Conservation (phyloP, 2,888 invertebrate species). For the Drosophila dives region DNA sequence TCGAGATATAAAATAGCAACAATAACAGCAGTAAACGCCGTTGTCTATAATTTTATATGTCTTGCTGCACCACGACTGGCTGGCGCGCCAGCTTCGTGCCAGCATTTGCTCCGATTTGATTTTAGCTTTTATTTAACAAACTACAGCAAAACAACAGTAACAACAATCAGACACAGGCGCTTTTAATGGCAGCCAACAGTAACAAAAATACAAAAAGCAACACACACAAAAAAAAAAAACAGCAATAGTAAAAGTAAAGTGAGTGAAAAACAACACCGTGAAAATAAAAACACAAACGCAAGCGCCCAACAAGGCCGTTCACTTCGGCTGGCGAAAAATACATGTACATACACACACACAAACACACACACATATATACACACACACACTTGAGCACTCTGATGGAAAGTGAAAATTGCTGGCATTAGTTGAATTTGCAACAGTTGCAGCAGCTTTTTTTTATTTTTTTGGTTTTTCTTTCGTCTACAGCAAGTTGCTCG, state of each 20-base stretch:
- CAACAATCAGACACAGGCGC: conserved; percentile 40
- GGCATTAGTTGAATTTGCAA: conserved; percentile 58
- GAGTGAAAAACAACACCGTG: conserved; percentile 56
- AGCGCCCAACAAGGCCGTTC: conserved; percentile 82
- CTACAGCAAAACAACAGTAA: conserved; percentile 46
- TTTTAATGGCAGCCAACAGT: conserved; percentile 61
- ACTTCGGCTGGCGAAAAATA: conserved; percentile 66
- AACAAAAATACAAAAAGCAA: conserved; percentile 37
- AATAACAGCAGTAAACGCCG: conserved; percentile 53
- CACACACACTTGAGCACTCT: conserved; percentile 6
- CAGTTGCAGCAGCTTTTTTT: conserved; percentile 47
- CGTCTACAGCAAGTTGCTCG: conserved; percentile 61
- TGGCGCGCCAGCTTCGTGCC: conserved; percentile 64
- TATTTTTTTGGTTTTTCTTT: conserved; percentile 36
- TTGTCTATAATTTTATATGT: conserved; percentile 78
- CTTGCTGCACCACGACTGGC: conserved; percentile 69
- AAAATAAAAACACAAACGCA: conserved; percentile 60
- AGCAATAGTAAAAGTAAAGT: conserved; percentile 73
- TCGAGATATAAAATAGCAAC: conserved; percentile 53
- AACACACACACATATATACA: conserved; percentile 20
- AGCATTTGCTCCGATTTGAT: conserved; percentile 77
- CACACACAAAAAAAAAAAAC: conserved; percentile 26
- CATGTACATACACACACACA: conserved; percentile 25
- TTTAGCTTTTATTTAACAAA: conserved; percentile 76
- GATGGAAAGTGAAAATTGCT: conserved; percentile 79